Evolutionary conservation across 1,140 invertebrate genomes (phyloP).

Genomic region (Gryllus bimaculatus): DNA sequence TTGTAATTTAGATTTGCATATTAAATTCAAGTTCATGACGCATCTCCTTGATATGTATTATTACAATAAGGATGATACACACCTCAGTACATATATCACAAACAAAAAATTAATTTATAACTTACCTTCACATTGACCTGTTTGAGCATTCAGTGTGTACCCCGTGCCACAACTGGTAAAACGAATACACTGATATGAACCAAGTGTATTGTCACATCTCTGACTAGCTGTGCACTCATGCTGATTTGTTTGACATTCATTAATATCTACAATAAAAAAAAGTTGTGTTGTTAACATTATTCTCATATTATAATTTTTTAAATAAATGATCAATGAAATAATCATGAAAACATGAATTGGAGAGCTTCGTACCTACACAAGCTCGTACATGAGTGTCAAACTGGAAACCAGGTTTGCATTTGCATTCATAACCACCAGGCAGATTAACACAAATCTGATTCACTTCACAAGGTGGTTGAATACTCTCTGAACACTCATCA

Average conservation of each 20-base stretch:
- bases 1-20: not conserved
- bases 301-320: not conserved
- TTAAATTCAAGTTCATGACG: not conserved
- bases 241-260: slow-evolving; percentile 49
- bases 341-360: too few relatives aligned
- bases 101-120: not conserved
- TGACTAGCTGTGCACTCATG: slow-evolving; percentile 55
- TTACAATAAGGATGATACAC: too few relatives aligned
- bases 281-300: not conserved
- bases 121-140: slow-evolving; percentile 75
- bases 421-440: slow-evolving; percentile 76
- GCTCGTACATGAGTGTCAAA: slow-evolving; percentile 55
- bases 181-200: slow-evolving; percentile 74
- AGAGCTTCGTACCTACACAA: slow-evolving; percentile 53
- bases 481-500: slow-evolving; percentile 73
- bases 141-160: slow-evolving; percentile 83
- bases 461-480: slow-evolving; percentile 55
- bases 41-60: too few relatives aligned
- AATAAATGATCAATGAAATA: not conserved
- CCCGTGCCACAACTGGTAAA: slow-evolving; percentile 89
- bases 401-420: slow-evolving; percentile 76
- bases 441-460: slow-evolving; percentile 80
- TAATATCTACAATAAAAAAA: slow-evolving; percentile 40
- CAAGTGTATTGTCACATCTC: slow-evolving; percentile 82
- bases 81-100: too few relatives aligned